These are phyloP conservation scores for Petaurus breviceps DNA, from an alignment of 2,113 vertebrate species.

Conservation along the genomic window DNA sequence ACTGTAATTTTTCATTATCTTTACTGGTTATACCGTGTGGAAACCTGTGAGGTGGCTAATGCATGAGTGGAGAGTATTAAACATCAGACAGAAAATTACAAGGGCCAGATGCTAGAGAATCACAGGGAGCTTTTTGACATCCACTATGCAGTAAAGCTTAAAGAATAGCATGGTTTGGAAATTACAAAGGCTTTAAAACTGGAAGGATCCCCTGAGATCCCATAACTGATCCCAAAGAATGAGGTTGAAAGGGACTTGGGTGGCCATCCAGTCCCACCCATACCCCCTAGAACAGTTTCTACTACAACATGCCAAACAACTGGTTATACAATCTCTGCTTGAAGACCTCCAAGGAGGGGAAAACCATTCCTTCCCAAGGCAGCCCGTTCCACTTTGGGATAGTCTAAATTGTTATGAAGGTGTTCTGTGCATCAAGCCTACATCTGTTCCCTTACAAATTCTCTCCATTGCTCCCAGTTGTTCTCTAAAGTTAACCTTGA, in stretches of 20 bases:
- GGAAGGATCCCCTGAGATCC: background rate
- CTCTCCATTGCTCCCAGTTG: background rate
- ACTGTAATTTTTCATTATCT: conserved; percentile 53
- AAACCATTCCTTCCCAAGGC: background rate
- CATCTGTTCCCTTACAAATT: background rate
- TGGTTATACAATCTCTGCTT: background rate
- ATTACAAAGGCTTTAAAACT: background rate
- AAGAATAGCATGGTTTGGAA: background rate
- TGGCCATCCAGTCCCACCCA: background rate
- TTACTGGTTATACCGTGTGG: conserved; percentile 36
- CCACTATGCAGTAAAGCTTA: background rate
- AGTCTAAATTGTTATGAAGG: background rate
- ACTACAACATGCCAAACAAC: background rate
- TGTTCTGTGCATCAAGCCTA: background rate
- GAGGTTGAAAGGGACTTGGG: background rate
- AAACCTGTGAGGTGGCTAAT: conserved; percentile 32
- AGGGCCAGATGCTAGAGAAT: conserved; percentile 24
- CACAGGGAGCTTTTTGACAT: background rate
- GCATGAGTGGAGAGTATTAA: conserved; percentile 35
- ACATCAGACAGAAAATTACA: conserved; percentile 29
- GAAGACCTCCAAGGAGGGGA: background rate
- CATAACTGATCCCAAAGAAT: background rate
- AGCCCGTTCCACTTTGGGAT: background rate
- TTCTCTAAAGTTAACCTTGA: background rate
- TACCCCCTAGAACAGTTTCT: background rate